These are phyloP conservation scores for Cybosia mesomella DNA, from an alignment of 2,888 invertebrate species.

Conservation along the genomic window DNA sequence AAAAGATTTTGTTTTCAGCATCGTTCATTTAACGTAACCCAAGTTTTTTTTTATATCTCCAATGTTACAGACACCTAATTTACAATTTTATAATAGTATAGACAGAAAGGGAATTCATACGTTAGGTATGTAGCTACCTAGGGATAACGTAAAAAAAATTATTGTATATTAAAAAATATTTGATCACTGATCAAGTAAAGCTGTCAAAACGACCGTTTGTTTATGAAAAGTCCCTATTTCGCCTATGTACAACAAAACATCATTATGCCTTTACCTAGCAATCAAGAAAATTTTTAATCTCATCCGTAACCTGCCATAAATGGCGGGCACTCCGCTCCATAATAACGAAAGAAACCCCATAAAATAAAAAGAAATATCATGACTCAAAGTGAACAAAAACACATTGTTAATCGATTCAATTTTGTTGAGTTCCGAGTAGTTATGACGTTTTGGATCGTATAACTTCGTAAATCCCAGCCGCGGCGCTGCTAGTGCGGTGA, in stretches of 20 bases:
- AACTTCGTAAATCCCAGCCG: conserved; percentile 50
- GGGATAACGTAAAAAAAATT: no score
- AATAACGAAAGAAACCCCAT: conserved; percentile 4
- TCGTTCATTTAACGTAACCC: no score
- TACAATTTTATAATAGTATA: no score
- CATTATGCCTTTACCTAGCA: background rate
- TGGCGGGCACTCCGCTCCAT: background rate
- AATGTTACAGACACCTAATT: no score
- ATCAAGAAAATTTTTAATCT: background rate
- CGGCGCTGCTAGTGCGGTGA: conserved; percentile 45
- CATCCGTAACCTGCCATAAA: background rate
- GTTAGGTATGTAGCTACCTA: background rate
- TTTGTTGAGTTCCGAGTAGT: conserved; percentile 48
- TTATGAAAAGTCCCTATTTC: background rate
- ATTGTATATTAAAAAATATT: no score
- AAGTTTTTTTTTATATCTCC: no score
- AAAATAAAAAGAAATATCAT: conserved; percentile 20
- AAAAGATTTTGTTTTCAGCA: no score
- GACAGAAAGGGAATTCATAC: background rate
- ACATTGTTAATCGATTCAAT: conserved; percentile 39
- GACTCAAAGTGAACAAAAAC: conserved; percentile 35
- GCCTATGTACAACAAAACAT: background rate
- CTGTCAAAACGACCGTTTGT: background rate
- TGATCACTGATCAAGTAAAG: background rate
- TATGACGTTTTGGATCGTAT: conserved; percentile 35